These are phyloP conservation scores for Bufo gargarizans DNA, from an alignment of 2,113 vertebrate species.

Conservation along the genomic window DNA sequence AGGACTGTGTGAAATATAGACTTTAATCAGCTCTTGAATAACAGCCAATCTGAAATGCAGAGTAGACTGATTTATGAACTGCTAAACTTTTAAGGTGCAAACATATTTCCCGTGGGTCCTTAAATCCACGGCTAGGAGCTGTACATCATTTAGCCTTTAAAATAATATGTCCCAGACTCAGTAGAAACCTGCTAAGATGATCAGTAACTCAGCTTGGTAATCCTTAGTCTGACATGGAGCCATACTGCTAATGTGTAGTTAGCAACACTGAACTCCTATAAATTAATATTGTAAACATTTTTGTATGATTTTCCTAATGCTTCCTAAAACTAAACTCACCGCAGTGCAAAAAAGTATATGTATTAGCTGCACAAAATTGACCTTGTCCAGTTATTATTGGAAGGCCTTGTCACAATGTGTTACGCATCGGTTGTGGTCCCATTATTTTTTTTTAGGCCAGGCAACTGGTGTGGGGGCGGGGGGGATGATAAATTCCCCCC, in stretches of 20 bases:
- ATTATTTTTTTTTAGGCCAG: too few relatives aligned
- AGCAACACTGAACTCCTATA: neutral
- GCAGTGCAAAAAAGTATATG: neutral
- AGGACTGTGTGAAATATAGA: neutral
- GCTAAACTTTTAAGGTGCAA: conserved; percentile 26
- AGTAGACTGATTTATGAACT: conserved; percentile 31
- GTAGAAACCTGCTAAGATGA: conserved; percentile 4
- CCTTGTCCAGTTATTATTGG: neutral
- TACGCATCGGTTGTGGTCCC: too few relatives aligned
- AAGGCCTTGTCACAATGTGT: neutral
- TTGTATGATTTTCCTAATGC: neutral
- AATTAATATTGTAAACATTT: neutral
- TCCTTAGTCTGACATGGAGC: conserved; percentile 15
- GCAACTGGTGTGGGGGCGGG: too few relatives aligned
- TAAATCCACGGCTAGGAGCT: neutral
- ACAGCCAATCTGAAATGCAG: conserved; percentile 22
- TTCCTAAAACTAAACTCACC: neutral
- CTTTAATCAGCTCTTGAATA: conserved; percentile 12
- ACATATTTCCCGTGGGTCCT: conserved; percentile 13
- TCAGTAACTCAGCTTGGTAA: conserved; percentile 17
- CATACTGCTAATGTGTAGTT: neutral
- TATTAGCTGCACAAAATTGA: neutral
- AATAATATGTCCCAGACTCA: neutral
- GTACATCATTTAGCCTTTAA: conserved; percentile 29
- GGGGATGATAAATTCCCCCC: too few relatives aligned